Percentiles rank a stretch among this genome's conserved stretches.
Conservation (phyloP, 2,797 vertebrate genomes). For the Agapornis canus region DNA sequence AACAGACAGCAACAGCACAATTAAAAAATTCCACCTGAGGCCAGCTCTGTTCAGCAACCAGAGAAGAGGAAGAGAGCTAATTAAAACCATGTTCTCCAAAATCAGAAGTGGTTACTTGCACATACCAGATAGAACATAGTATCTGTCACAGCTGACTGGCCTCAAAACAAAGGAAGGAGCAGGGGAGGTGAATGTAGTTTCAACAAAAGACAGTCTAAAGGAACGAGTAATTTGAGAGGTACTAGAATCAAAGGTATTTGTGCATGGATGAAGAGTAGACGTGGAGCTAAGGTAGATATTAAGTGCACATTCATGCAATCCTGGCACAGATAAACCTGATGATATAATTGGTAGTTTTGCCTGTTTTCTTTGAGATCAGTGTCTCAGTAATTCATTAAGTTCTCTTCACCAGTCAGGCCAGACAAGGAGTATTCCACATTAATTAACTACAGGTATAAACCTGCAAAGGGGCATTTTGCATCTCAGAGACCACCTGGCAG, state of each 20-base stretch:
- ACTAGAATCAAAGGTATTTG: neutral
- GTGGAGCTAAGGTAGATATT: neutral
- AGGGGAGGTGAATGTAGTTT: neutral
- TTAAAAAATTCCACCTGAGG: conserved; percentile 60
- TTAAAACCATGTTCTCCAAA: conserved; percentile 44
- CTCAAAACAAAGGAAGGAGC: conserved; percentile 13
- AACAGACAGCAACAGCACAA: conserved; percentile 13
- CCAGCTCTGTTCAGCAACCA: conserved; percentile 9
- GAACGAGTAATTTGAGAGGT: conserved; percentile 15
- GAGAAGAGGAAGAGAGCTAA: conserved; percentile 38
- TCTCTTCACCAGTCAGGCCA: neutral
- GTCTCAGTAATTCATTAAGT: conserved; percentile 19
- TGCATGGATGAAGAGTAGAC: neutral
- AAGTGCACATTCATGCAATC: neutral
- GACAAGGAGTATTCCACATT: conserved; percentile 5
- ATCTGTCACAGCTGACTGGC: conserved; percentile 7
- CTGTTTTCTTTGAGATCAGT: neutral
- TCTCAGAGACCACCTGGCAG: neutral
- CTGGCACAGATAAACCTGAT: neutral
- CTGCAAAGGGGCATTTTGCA: neutral
- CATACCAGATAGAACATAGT: neutral
- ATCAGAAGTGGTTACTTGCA: conserved; percentile 26
- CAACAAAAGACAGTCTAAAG: conserved; percentile 3
- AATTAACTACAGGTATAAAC: neutral
- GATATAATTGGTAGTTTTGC: neutral